Evolutionary conservation across 2,113 vertebrate genomes (phyloP).

Genomic region (Oxyruncus cristatus): DNA sequence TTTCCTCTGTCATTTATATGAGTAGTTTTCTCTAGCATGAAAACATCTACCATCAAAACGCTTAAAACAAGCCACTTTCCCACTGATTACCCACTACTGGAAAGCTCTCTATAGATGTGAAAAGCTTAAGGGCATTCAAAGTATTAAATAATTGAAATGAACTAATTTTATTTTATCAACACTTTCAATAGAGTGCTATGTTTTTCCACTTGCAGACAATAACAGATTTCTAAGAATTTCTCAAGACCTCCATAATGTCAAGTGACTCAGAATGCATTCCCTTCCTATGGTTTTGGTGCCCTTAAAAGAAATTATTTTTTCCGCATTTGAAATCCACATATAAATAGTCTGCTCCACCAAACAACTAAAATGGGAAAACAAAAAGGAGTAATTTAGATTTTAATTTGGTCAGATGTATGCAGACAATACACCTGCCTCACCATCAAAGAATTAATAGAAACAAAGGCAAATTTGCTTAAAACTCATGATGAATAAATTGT

Average conservation of each 20-base stretch:
- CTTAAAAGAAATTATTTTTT: background rate
- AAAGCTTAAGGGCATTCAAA: background rate
- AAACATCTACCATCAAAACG: background rate
- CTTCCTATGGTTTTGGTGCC: background rate
- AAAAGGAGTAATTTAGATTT: conserved; percentile 22
- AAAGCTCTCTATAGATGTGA: background rate
- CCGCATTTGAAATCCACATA: background rate
- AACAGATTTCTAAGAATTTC: background rate
- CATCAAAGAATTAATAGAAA: background rate
- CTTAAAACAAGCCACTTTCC: background rate
- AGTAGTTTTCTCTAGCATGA: background rate
- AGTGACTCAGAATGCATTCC: background rate
- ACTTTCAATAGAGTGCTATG: background rate
- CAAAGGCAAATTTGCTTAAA: background rate
- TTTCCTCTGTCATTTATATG: background rate
- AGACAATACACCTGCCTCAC: background rate
- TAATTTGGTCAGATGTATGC: background rate
- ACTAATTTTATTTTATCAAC: background rate
- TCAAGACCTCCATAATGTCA: background rate
- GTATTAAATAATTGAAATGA: background rate
- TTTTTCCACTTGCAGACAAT: background rate
- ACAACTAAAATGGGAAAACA: background rate
- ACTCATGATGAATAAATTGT: background rate
- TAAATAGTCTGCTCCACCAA: conserved; percentile 12
- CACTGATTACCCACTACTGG: background rate